Evolutionary conservation across 37 sponge, comb jelly and placozoan genomes (phyloP), one percentile per base, ranked within the genome.

Genomic region (Halisarca cf. caerulea): DNA sequence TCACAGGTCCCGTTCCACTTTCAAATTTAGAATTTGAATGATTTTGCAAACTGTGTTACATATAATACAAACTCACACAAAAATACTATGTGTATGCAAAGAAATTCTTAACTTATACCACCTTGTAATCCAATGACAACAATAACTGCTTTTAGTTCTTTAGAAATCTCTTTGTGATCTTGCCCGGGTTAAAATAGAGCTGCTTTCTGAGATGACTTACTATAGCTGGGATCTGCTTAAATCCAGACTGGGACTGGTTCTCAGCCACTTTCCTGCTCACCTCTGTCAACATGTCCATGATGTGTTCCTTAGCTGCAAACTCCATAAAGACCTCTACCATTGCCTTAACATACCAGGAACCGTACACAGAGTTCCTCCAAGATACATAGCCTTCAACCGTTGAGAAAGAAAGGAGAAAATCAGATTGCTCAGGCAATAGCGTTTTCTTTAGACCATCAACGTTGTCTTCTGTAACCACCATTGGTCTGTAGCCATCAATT

Each of bases 331-430:
- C 47, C 21, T 71, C 66, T 6, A 59, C 77, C 55, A 87, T 28
- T 25, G 82, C 88, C 64, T 82, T 69, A 27, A 87, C 82, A 45
- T 78, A 87, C 88, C 88, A 87, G 0, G 88, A 87, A 8, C 88
- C 88, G 73, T 58, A 74, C 1, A 37, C 42, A 38, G 77, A 74
- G 45, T 74, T 74, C 20, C 77, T 37, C 77, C 77, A 74, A 21
- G 45, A 44, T 20, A 74, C 77, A 74, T 74, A 74, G 2, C 77
- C 77, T 21, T 74, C 77, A 25, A 40, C 77, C 6, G 77, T 74
- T 4, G 77, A 74, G 7, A 74, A 74, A n/a, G 77, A 74, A n/a
- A 74, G 77, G 24, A 74, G 45, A 41, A 74, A 74, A 37, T 74
- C 77, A 6, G 77, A 37, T 41, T 74, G 77, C 1, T 39, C 77